phyloP scores from a whole-genome alignment of 37 sponge, comb jelly and placozoan species.

The Tethya wilhelma region DNA sequence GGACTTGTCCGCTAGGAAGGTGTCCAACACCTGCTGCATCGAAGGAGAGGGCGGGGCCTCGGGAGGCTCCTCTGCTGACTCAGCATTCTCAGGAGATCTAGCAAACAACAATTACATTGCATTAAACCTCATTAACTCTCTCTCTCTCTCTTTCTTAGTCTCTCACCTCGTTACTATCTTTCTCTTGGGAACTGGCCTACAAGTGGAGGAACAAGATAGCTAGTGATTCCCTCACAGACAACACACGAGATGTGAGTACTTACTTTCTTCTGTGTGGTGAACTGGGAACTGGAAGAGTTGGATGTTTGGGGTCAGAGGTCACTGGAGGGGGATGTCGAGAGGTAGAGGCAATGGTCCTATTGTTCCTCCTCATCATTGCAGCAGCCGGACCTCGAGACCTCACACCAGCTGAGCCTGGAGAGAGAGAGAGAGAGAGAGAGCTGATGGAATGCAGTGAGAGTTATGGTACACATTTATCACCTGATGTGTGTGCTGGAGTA shows the following conservation, averaged over 20 bases:
- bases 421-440: conserved; percentile 4
- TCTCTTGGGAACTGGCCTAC: conserved; percentile 16
- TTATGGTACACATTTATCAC: neutral
- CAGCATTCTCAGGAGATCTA: neutral
- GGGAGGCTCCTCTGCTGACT: neutral
- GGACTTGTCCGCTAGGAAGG: neutral
- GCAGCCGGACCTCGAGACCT: neutral
- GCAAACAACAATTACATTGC: too few species aligned
- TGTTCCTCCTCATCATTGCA: too few species aligned
- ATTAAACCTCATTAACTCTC: neutral
- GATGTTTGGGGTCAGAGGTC: neutral
- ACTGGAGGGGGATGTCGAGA: neutral
- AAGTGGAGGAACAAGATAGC: neutral
- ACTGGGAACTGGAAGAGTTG: neutral
- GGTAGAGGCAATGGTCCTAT: neutral
- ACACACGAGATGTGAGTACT: neutral
- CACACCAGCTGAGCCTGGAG: neutral
- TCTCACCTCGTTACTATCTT: neutral
- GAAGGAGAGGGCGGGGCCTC: conserved; percentile 3
- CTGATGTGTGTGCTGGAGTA: too few species aligned
- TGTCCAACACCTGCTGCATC: conserved; percentile 36
- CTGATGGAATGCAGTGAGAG: neutral
- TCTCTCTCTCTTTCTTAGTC: too few species aligned
- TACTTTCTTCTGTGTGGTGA: conserved; percentile 38
- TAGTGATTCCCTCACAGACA: neutral